These are phyloP conservation scores for Zhengitettix transpicula DNA, from an alignment of 2,888 invertebrate genomes.

Conservation along the genomic window DNA sequence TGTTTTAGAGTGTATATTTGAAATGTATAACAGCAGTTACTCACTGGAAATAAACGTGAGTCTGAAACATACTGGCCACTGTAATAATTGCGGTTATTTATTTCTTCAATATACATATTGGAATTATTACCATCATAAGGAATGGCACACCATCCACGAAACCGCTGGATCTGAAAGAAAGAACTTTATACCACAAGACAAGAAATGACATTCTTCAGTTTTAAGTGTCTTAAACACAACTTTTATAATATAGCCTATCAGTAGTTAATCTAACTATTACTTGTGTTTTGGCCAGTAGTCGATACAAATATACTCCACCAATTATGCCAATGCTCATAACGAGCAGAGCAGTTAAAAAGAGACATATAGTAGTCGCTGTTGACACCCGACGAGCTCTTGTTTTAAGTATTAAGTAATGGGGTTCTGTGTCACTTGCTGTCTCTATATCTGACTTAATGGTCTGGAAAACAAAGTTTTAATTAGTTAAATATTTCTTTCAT, in stretches of 20 bases:
- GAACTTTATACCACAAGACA: background rate
- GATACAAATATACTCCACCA: constrained; percentile 59
- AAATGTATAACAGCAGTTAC: constrained; percentile 1
- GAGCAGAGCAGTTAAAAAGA: constrained; percentile 49
- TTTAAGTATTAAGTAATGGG: constrained; percentile 27
- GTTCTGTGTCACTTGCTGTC: constrained; percentile 24
- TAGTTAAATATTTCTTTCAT: background rate
- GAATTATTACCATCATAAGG: constrained; percentile 28
- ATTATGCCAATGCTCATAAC: constrained; percentile 51
- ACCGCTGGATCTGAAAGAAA: constrained; percentile 33
- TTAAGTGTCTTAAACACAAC: background rate
- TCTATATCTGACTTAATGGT: constrained; percentile 27
- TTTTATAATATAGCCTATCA: background rate
- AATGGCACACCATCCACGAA: constrained; percentile 52
- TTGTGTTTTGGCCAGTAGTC: constrained; percentile 44
- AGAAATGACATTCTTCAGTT: background rate
- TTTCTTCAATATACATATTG: constrained; percentile 13
- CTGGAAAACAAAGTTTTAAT: constrained; percentile 16
- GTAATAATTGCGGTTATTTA: constrained; percentile 8
- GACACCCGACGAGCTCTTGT: constrained; percentile 37
- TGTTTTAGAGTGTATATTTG: too few relatives aligned
- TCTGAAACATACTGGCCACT: constrained; percentile 14
- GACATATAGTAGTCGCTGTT: constrained; percentile 44
- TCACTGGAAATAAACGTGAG: constrained; percentile 17
- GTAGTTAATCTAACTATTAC: background rate